These are phyloP conservation scores for Dynastes grantii DNA, from an alignment of 2,888 invertebrate species.

Conservation along the genomic window DNA sequence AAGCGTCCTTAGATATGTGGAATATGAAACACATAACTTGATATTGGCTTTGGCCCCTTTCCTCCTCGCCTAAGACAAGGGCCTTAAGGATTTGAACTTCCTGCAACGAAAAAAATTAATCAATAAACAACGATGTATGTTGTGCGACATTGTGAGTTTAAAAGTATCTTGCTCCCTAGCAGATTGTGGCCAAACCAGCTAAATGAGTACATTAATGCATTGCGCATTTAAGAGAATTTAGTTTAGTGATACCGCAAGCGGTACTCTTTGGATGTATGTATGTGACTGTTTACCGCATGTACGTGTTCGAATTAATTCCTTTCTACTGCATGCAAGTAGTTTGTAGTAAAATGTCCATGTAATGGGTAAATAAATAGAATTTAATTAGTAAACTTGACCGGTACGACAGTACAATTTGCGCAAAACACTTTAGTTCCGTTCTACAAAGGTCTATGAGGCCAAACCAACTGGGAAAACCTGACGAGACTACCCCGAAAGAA, in stretches of 20 bases:
- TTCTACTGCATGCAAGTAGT: slow-evolving; percentile 25
- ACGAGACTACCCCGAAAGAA: slow-evolving; percentile 12
- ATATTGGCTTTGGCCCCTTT: slow-evolving; percentile 89
- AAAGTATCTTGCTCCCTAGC: too few relatives aligned
- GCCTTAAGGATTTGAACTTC: slow-evolving; percentile 94
- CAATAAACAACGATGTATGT: background rate
- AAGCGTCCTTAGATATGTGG: slow-evolving; percentile 92
- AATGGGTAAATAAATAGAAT: slow-evolving; percentile 44
- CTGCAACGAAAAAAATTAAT: slow-evolving; percentile 72
- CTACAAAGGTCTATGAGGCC: slow-evolving; percentile 12
- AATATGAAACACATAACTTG: slow-evolving; percentile 94
- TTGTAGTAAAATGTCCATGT: slow-evolving; percentile 13
- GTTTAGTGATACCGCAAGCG: too few relatives aligned
- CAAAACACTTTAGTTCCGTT: background rate
- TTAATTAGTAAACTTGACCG: slow-evolving; percentile 38
- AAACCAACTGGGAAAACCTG: slow-evolving; percentile 15
- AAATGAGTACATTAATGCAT: background rate
- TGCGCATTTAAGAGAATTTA: background rate
- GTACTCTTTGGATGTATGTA: too few relatives aligned
- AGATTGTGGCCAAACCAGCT: too few relatives aligned
- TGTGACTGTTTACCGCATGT: background rate
- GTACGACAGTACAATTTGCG: slow-evolving; percentile 22
- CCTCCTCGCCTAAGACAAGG: slow-evolving; percentile 92
- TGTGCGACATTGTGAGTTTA: background rate
- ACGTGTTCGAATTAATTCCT: slow-evolving; percentile 33